Percentiles rank a stretch among this genome's conserved stretches.
Evolutionary conservation across 2,113 vertebrate species (phyloP).

Genomic region (Chloropsis hardwickii): DNA sequence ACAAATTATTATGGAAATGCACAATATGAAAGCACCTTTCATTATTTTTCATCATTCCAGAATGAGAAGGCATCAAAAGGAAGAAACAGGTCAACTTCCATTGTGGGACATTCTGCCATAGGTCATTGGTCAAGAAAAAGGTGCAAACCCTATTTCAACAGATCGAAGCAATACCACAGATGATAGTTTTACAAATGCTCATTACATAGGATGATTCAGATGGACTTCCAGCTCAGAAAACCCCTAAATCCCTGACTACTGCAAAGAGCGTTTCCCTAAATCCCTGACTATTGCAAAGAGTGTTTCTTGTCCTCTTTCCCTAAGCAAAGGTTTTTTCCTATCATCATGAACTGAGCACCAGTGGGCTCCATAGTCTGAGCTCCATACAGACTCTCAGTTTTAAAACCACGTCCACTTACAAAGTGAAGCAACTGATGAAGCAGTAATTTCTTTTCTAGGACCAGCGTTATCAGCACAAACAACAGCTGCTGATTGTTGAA

Average conservation of each 20-base stretch:
- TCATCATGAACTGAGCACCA: background rate
- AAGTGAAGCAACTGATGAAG: constrained; percentile 17
- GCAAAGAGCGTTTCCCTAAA: background rate
- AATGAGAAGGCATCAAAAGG: background rate
- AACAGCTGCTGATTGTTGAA: constrained; percentile 17
- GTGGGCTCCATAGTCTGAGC: background rate
- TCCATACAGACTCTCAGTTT: background rate
- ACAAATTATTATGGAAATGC: background rate
- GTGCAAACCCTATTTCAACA: background rate
- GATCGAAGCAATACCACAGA: background rate
- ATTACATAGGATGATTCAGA: background rate
- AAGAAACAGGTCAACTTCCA: background rate
- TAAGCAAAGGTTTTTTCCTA: background rate
- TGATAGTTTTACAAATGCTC: background rate
- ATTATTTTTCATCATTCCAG: background rate
- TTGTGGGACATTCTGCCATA: background rate
- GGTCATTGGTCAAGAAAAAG: background rate
- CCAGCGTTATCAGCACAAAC: background rate
- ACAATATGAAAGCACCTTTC: background rate
- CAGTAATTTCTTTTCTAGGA: background rate
- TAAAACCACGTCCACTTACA: background rate
- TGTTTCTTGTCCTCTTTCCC: background rate
- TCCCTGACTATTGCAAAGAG: too few species aligned
- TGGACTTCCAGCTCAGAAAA: background rate
- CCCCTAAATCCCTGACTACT: background rate